Conservation (phyloP, 2,888 invertebrate genomes). For the Metellina segmentata region DNA sequence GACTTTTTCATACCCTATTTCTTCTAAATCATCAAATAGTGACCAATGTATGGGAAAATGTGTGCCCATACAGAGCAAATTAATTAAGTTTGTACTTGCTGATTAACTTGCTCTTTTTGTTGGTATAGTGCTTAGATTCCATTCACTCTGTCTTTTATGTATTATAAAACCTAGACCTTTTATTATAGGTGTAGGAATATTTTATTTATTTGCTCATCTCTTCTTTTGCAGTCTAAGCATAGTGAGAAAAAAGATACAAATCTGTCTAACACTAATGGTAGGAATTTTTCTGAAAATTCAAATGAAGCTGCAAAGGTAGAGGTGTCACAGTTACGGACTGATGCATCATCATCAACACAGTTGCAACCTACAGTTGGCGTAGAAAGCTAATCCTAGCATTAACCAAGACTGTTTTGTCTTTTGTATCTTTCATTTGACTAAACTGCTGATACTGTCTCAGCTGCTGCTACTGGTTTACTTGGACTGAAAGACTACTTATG, state of each 20-base stretch:
- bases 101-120: not conserved
- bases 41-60: no score
- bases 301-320: conserved; percentile 57
- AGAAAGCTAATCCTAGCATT: conserved; percentile 64
- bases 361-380: conserved; percentile 66
- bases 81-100: no score
- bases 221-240: conserved; percentile 40
- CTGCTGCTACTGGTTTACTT: not conserved
- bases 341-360: conserved; percentile 38
- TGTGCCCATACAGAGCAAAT: not conserved
- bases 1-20: no score
- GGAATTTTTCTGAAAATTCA: conserved; percentile 54
- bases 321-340: conserved; percentile 62
- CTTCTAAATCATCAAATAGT: no score
- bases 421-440: conserved; percentile 19
- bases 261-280: conserved; percentile 26
- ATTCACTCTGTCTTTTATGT: no score
- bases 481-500: not conserved
- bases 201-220: no score
- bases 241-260: conserved; percentile 35
- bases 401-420: not conserved
- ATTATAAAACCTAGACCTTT: no score
- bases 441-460: not conserved
- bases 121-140: no score
- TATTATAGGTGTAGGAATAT: no score